phyloP scores from a whole-genome alignment of 1,140 invertebrate species.

The Ostrea edulis region DNA sequence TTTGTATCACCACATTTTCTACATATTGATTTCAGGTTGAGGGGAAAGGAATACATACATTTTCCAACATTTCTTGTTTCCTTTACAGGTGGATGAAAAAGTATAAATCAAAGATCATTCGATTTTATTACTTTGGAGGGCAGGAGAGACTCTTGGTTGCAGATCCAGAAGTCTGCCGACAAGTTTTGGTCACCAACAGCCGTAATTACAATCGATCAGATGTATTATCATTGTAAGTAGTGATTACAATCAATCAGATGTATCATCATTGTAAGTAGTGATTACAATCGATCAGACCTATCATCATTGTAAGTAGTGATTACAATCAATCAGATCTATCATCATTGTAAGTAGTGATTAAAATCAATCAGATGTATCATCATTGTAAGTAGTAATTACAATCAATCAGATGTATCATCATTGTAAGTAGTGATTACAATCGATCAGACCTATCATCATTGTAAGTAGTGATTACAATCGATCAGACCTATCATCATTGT shows the following conservation, averaged over 20 bases:
- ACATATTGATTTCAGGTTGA: background rate
- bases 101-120: constrained; percentile 61
- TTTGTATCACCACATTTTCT: background rate
- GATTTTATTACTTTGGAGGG: constrained; percentile 69
- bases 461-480: too few species aligned
- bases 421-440: too few species aligned
- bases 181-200: constrained; percentile 69
- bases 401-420: too few species aligned
- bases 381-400: too few species aligned
- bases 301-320: constrained; percentile 43
- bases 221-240: background rate
- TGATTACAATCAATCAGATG: constrained; percentile 55
- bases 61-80: background rate
- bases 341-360: constrained; percentile 22
- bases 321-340: constrained; percentile 48
- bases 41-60: background rate
- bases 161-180: constrained; percentile 66
- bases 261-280: constrained; percentile 3
- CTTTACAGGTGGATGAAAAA: constrained; percentile 65
- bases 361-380: too few species aligned
- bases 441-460: too few species aligned
- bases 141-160: constrained; percentile 65
- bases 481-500: too few species aligned
- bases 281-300: constrained; percentile 55
- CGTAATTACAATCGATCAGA: constrained; percentile 62